These are phyloP conservation scores for Drosophila silvestris DNA, from an alignment of 2,888 invertebrate species.

Conservation along the genomic window DNA sequence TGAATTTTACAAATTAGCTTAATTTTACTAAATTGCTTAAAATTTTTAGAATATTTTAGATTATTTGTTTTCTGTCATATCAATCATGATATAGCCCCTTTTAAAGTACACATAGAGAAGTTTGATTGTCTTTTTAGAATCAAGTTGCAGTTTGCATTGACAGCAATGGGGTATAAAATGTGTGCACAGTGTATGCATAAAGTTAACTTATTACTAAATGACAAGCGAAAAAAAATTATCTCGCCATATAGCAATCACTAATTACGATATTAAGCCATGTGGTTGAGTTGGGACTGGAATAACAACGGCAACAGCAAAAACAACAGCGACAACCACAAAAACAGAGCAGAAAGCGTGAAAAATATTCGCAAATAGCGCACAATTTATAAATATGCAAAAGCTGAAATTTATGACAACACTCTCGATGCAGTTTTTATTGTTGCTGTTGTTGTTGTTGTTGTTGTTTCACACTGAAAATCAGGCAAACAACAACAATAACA, in stretches of 20 bases:
- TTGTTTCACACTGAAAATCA: constrained; percentile 18
- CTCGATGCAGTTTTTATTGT: constrained; percentile 17
- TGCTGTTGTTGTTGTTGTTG: neutral
- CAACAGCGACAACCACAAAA: constrained; percentile 22
- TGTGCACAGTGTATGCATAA: constrained; percentile 23
- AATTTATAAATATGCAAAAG: constrained; percentile 63
- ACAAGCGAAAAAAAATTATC: constrained; percentile 20
- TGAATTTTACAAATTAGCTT: neutral
- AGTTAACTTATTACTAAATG: constrained; percentile 30
- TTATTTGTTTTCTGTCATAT: neutral
- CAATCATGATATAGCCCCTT: neutral
- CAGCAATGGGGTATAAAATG: neutral
- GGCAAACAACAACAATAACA: constrained; percentile 18
- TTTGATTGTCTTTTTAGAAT: neutral
- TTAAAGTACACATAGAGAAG: neutral
- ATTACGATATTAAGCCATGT: constrained; percentile 59
- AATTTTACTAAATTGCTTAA: neutral
- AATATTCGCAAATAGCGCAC: constrained; percentile 43
- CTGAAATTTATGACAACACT: constrained; percentile 47
- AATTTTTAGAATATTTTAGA: neutral
- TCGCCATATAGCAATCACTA: constrained; percentile 44
- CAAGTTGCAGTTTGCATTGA: neutral
- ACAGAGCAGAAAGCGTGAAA: constrained; percentile 34
- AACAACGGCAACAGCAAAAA: constrained; percentile 20
- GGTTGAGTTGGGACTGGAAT: constrained; percentile 27